These are phyloP conservation scores for Homalodisca vitripennis DNA, from an alignment of 1,140 invertebrate species.

Conservation along the genomic window DNA sequence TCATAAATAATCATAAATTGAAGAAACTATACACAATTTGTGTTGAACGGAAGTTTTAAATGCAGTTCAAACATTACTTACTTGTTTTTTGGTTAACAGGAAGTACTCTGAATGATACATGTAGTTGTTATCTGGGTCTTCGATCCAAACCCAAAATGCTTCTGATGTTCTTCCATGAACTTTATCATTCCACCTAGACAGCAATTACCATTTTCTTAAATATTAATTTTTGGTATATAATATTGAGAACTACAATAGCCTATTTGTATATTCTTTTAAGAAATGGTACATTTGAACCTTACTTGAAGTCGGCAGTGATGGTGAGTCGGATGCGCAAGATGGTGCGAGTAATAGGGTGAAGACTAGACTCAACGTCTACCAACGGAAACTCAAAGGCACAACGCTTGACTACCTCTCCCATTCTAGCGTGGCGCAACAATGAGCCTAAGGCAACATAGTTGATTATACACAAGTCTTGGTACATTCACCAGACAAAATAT, in stretches of 20 bases:
- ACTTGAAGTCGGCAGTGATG: slow-evolving; percentile 80
- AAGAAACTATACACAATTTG: no score
- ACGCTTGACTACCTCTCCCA: slow-evolving; percentile 75
- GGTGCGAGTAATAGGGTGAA: slow-evolving; percentile 94
- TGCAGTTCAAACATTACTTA: no score
- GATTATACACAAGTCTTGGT: no score
- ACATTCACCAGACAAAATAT: no score
- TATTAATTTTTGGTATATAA: no score
- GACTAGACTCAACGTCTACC: slow-evolving; percentile 74
- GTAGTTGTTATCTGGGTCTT: slow-evolving; percentile 89
- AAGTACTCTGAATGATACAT: slow-evolving; percentile 98
- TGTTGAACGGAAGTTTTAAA: no score
- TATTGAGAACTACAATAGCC: no score
- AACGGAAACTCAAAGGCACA: slow-evolving; percentile 84
- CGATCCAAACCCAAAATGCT: slow-evolving; percentile 97
- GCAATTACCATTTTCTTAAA: no score
- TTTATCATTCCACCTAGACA: slow-evolving; percentile 77
- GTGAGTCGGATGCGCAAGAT: slow-evolving; percentile 85
- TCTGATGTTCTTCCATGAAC: slow-evolving; percentile 86
- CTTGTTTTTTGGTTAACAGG: slow-evolving; percentile 83
- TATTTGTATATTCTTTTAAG: no score
- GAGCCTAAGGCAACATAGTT: slow-evolving; percentile 54
- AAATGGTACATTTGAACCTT: no score
- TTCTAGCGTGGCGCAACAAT: slow-evolving; percentile 73
- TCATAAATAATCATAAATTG: no score